Evolutionary conservation across 2,888 invertebrate species (phyloP).

Genomic region (Pycnomerus fuliginosus): DNA sequence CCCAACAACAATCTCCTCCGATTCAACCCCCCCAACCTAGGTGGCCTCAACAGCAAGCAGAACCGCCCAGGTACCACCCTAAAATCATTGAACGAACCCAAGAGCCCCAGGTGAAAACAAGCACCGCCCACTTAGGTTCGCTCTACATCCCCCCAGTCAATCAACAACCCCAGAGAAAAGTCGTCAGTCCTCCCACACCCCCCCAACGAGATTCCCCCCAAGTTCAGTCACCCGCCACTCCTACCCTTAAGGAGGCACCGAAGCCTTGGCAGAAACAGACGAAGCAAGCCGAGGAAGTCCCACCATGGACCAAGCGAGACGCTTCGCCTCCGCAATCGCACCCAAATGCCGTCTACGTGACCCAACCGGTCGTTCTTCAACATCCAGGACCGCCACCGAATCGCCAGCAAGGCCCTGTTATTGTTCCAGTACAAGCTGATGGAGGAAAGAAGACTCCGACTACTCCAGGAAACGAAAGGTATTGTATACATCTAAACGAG

Average conservation of each 20-base stretch:
- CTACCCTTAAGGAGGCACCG: slow-evolving; percentile 59
- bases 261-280: slow-evolving; percentile 60
- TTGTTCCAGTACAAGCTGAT: slow-evolving; percentile 71
- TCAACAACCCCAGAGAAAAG: slow-evolving; percentile 30
- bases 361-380: slow-evolving; percentile 44
- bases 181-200: slow-evolving; percentile 36
- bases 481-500: no score
- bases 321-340: slow-evolving; percentile 25
- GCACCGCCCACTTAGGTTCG: slow-evolving; percentile 54
- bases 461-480: slow-evolving; percentile 37
- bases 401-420: slow-evolving; percentile 50
- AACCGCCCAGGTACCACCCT: slow-evolving; percentile 34
- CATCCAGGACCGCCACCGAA: slow-evolving; percentile 43
- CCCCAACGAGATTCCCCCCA: slow-evolving; percentile 32
- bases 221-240: slow-evolving; percentile 49
- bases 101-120: slow-evolving; percentile 34
- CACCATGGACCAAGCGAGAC: slow-evolving; percentile 54
- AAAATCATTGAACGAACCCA: slow-evolving; percentile 35
- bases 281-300: slow-evolving; percentile 51
- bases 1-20: neutral
- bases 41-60: slow-evolving; percentile 11
- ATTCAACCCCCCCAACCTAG: neutral
- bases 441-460: slow-evolving; percentile 41
- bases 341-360: slow-evolving; percentile 44
- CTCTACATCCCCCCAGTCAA: slow-evolving; percentile 57